Evolutionary conservation across 2,888 invertebrate genomes (phyloP), one percentile per base, ranked within the genome.

Genomic region (Pammene fasciana): DNA sequence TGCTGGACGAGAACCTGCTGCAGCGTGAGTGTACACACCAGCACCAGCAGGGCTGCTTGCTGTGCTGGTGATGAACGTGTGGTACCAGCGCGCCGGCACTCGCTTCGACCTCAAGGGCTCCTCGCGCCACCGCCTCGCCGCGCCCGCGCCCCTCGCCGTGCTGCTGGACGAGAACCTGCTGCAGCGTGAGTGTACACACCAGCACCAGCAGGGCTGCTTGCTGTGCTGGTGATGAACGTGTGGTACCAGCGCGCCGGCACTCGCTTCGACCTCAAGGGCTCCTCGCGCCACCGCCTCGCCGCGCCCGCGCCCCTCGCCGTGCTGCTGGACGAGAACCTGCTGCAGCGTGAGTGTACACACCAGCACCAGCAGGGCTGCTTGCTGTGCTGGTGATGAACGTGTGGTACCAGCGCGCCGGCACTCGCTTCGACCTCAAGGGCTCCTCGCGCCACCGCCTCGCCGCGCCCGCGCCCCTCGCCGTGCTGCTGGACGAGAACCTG

Each of bases 81-180:
- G 99, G 93, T 99, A 99, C 83, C 66, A 14, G 7, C 79, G 81
- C 72, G 74, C 71, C 0, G 50, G 50, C 56, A 71, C 94, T 80
- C 96, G 97, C 78, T 99, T 98, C 93, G 99, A 99, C 92, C 93
- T 99, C 73, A 99, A 99, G 93, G 99, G 99, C 45, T 98, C 99
- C 0, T 95, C 97, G 80, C 93, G 99, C 10, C 99, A 99, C 88
- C 94, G 99, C 65, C 92, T 97, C 55, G 95, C 96, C 0, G 74
- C 82, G 95, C 79, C 93, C 93, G 46, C 93, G 94, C 95, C 83
- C 93, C 95, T 95, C 73, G 94, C 97, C 71, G 99, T 99, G 62
- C 92, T 99, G 65, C 93, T 99, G 74, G 99, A 99, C 92, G 99
- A 99, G 88, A 99, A 99, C 92, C 94, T 99, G 68, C 94, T 99